These are phyloP conservation scores for Sitobion miscanthi DNA, from an alignment of 1,140 invertebrate genomes.

Conservation along the genomic window DNA sequence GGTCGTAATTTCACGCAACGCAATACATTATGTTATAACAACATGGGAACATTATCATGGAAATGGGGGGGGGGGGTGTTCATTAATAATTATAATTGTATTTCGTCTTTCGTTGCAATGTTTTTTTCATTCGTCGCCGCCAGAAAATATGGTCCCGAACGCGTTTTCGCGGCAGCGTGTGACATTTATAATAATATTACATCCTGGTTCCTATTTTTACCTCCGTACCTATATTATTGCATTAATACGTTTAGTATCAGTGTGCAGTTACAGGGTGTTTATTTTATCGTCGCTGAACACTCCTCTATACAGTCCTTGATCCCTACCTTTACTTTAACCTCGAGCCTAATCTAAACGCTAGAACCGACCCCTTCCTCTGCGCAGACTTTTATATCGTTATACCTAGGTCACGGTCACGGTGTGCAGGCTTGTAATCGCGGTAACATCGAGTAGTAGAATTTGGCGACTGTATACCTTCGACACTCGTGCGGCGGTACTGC, in stretches of 20 bases:
- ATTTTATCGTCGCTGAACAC: not conserved
- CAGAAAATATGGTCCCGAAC: not conserved
- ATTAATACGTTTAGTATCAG: not conserved
- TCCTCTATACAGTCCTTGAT: no score
- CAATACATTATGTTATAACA: not conserved
- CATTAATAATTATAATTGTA: not conserved
- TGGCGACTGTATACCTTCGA: no score
- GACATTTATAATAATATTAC: not conserved
- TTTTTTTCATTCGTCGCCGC: not conserved
- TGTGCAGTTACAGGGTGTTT: not conserved
- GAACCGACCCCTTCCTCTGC: no score
- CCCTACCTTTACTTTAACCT: no score
- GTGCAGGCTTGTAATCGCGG: no score
- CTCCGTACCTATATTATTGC: not conserved
- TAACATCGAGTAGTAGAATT: not conserved
- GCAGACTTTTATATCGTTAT: no score
- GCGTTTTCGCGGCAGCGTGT: not conserved
- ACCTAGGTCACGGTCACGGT: no score
- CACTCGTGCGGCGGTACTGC: no score
- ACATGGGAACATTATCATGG: no score
- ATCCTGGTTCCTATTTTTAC: not conserved
- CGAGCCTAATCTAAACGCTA: no score
- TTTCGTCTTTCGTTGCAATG: not conserved
- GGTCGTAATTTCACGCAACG: not conserved
- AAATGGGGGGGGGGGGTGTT: no score